A percentile compares a stretch with the other conserved stretches of the same genome.
Conservation (phyloP, 2,888 invertebrate species). For the Eueremaeus valkanovi region DNA sequence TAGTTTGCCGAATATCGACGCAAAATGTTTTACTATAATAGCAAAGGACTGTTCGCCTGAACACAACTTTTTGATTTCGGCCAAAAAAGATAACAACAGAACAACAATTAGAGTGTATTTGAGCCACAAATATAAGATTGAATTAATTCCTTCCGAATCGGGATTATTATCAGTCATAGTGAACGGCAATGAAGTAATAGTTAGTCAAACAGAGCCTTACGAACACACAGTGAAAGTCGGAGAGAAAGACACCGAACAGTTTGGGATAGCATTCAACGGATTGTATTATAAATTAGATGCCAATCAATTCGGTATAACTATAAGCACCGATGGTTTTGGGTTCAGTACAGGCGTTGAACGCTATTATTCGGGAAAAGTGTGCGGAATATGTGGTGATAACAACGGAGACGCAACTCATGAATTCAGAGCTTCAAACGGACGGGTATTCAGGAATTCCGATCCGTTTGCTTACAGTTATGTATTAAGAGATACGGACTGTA, state of each 20-base stretch:
- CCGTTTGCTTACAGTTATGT: conserved; percentile 46
- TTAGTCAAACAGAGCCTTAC: conserved; percentile 41
- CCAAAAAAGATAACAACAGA: conserved; percentile 44
- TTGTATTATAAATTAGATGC: conserved; percentile 43
- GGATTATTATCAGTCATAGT: conserved; percentile 42
- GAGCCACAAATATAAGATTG: conserved; percentile 45
- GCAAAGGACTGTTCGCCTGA: conserved; percentile 47
- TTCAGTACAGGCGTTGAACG: conserved; percentile 42
- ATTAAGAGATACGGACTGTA: neutral
- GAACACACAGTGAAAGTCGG: conserved; percentile 30
- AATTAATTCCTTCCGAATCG: conserved; percentile 43
- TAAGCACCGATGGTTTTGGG: conserved; percentile 43
- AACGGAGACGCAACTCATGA: conserved; percentile 48
- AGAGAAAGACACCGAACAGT: conserved; percentile 25
- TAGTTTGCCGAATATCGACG: conserved; percentile 52
- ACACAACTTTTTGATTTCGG: conserved; percentile 46
- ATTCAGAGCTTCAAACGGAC: conserved; percentile 45
- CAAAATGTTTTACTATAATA: conserved; percentile 46
- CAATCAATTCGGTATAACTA: conserved; percentile 42
- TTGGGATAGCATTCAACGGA: conserved; percentile 41
- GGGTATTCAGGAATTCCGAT: conserved; percentile 42
- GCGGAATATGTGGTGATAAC: conserved; percentile 49
- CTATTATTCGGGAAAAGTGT: conserved; percentile 47
- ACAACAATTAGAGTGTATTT: conserved; percentile 46
- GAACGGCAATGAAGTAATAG: conserved; percentile 41